A percentile compares a stretch with the other conserved stretches of the same genome.
Conservation (phyloP, 37 sponge, comb jelly and placozoan genomes). For the Halisarca cf. caerulea region DNA sequence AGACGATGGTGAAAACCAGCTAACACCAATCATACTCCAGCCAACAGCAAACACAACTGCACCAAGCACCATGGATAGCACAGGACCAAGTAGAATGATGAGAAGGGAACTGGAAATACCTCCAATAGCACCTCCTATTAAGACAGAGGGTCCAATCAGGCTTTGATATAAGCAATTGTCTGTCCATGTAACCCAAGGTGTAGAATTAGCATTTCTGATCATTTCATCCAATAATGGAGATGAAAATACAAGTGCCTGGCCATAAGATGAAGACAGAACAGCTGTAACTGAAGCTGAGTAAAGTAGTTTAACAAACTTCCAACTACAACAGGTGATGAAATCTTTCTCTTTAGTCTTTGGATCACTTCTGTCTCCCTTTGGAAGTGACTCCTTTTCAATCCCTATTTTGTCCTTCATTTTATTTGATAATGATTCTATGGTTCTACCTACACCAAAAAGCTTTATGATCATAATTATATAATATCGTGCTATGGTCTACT, state of each 20-base stretch:
- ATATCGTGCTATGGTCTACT: too few relatives aligned
- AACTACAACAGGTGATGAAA: too few relatives aligned
- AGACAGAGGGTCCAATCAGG: slow-evolving; percentile 20
- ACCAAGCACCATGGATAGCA: slow-evolving; percentile 39
- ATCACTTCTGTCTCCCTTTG: too few relatives aligned
- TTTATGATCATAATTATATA: too few relatives aligned
- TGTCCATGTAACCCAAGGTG: background rate
- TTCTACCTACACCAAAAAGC: too few relatives aligned
- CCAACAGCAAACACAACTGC: slow-evolving; percentile 38
- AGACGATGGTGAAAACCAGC: background rate
- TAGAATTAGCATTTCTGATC: background rate
- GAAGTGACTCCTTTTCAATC: too few relatives aligned
- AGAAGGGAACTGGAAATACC: background rate
- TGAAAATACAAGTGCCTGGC: background rate
- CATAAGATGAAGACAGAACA: background rate
- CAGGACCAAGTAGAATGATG: slow-evolving; percentile 24
- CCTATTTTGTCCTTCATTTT: too few relatives aligned
- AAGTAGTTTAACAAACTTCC: too few relatives aligned
- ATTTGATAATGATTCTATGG: too few relatives aligned
- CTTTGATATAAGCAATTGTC: background rate
- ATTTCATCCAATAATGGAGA: background rate
- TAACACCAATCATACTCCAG: slow-evolving; percentile 46
- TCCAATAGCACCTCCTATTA: slow-evolving; percentile 62
- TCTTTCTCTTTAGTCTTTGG: too few relatives aligned
- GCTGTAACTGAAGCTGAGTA: too few relatives aligned